These are phyloP conservation scores for Tricholauxania praeusta DNA, from an alignment of 2,888 invertebrate genomes.

Conservation along the genomic window DNA sequence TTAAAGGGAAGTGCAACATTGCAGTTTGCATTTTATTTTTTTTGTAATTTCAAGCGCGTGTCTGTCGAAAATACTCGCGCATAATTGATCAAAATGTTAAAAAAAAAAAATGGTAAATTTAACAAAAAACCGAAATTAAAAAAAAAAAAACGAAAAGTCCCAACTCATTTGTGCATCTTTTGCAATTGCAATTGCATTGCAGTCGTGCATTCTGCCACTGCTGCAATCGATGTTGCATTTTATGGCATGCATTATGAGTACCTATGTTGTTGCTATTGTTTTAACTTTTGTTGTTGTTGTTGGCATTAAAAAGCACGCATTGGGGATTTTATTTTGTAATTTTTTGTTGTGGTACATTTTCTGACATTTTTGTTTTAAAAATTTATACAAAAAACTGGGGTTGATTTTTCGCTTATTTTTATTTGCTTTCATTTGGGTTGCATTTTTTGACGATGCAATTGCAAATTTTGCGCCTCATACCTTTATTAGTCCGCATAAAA, in stretches of 20 bases:
- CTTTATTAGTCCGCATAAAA: background rate
- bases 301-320: constrained; percentile 26
- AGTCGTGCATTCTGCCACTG: constrained; percentile 48
- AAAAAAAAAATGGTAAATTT: constrained; percentile 31
- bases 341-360: constrained; percentile 46
- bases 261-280: constrained; percentile 26
- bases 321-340: constrained; percentile 34
- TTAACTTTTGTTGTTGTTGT: constrained; percentile 22
- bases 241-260: no score
- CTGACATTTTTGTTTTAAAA: constrained; percentile 61
- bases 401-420: constrained; percentile 53
- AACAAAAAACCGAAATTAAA: constrained; percentile 24
- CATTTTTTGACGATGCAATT: constrained; percentile 50
- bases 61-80: constrained; percentile 15
- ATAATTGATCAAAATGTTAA: constrained; percentile 22
- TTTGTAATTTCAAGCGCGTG: constrained; percentile 4
- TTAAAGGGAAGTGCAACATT: background rate
- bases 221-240: constrained; percentile 39
- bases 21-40: background rate
- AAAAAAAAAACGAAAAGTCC: constrained; percentile 28
- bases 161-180: constrained; percentile 22
- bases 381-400: constrained; percentile 58
- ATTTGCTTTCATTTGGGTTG: constrained; percentile 35
- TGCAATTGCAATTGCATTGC: constrained; percentile 33
- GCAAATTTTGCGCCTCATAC: constrained; percentile 44